These are phyloP conservation scores for Nasonia longicornis DNA, from an alignment of 1,140 invertebrate species.

Conservation along the genomic window DNA sequence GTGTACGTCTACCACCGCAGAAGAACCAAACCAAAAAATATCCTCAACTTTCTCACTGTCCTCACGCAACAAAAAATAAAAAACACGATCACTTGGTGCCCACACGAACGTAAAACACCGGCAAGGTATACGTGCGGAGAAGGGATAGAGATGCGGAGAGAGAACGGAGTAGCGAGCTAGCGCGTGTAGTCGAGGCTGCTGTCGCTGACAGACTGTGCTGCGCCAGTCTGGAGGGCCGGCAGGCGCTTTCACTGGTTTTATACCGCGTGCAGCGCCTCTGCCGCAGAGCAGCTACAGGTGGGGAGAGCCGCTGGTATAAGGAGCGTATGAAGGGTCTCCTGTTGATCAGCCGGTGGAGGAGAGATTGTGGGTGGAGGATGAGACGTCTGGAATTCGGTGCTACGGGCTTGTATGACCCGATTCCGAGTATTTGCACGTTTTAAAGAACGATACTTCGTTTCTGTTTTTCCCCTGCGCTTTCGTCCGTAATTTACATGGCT, in stretches of 20 bases:
- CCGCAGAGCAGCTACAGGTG: slow-evolving; percentile 38
- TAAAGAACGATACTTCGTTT: no score
- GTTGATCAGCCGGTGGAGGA: background rate
- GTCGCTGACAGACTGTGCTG: slow-evolving; percentile 63
- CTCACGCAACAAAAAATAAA: background rate
- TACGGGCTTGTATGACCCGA: no score
- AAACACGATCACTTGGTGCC: background rate
- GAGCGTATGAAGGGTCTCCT: background rate
- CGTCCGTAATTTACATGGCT: background rate
- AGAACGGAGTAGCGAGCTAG: slow-evolving; percentile 29
- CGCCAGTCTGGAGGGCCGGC: slow-evolving; percentile 66
- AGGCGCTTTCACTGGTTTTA: slow-evolving; percentile 69
- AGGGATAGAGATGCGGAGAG: slow-evolving; percentile 18
- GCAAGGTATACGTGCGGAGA: background rate
- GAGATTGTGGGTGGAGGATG: background rate
- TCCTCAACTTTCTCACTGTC: background rate
- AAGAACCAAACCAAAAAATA: background rate
- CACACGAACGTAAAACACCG: background rate
- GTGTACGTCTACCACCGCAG: background rate
- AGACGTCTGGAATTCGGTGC: background rate
- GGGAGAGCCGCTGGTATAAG: background rate
- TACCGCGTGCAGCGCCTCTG: slow-evolving; percentile 66
- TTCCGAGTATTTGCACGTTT: no score
- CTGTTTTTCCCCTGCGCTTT: background rate
- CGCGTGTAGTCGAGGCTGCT: slow-evolving; percentile 56